A percentile compares a stretch with the other conserved stretches of the same genome.
Evolutionary conservation across 2,113 vertebrate genomes (phyloP).

Genomic region (Lampris incognitus): DNA sequence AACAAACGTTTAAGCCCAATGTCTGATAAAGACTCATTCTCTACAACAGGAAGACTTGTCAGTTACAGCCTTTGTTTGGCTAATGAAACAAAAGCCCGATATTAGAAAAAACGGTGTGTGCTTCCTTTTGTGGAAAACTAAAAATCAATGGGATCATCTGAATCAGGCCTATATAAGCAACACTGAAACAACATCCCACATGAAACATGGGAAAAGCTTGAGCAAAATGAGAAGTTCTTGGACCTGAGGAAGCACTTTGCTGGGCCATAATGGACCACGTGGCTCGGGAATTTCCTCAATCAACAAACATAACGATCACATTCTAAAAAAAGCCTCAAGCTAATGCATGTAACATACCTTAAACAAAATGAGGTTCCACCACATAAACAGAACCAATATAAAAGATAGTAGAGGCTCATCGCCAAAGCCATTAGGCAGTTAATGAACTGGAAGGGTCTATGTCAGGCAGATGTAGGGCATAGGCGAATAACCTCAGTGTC

Average conservation of each 20-base stretch:
- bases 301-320: constrained; percentile 17
- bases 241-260: constrained; percentile 63
- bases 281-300: constrained; percentile 59
- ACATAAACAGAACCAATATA: not conserved
- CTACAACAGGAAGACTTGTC: not conserved
- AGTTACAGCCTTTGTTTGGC: not conserved
- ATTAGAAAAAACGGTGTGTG: constrained; percentile 44
- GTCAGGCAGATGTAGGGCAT: not conserved
- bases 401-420: not conserved
- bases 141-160: constrained; percentile 39
- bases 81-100: constrained; percentile 46
- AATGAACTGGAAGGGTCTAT: not conserved
- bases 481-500: not conserved
- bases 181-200: constrained; percentile 35
- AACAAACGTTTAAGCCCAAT: not conserved
- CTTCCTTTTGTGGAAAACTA: constrained; percentile 41
- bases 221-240: constrained; percentile 36
- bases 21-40: not conserved
- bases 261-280: constrained; percentile 30
- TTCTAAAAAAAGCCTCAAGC: constrained; percentile 40
- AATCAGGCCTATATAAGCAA: constrained; percentile 24
- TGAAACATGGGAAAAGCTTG: constrained; percentile 30
- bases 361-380: not conserved
- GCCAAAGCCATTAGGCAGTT: not conserved
- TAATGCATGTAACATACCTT: not conserved